These are phyloP conservation scores for Carassius carassius DNA, from an alignment of 2,113 vertebrate species.

Conservation along the genomic window DNA sequence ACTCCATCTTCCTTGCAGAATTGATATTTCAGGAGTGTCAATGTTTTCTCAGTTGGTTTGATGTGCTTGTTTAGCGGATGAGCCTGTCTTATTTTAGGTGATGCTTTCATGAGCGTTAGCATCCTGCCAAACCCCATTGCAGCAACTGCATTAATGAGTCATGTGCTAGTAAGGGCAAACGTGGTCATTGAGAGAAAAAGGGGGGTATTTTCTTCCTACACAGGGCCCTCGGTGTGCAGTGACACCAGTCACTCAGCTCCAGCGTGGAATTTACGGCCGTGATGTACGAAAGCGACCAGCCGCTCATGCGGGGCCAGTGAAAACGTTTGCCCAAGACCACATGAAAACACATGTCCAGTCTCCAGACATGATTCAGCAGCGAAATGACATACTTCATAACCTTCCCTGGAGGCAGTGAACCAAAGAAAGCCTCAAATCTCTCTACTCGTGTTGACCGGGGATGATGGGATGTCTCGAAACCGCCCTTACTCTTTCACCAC, in stretches of 20 bases:
- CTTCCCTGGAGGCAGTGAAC: slow-evolving; percentile 60
- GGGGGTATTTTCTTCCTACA: slow-evolving; percentile 33
- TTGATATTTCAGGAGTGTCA: slow-evolving; percentile 10
- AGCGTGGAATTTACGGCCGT: slow-evolving; percentile 45
- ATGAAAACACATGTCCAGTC: slow-evolving; percentile 68
- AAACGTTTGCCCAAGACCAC: slow-evolving; percentile 67
- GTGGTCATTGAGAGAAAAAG: slow-evolving; percentile 37
- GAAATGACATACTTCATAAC: slow-evolving; percentile 65
- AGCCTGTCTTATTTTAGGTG: slow-evolving; percentile 35
- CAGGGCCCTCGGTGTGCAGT: slow-evolving; percentile 34
- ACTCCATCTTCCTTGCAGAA: slow-evolving; percentile 5
- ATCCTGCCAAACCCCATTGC: slow-evolving; percentile 35
- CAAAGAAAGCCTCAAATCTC: slow-evolving; percentile 57
- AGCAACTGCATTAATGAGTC: slow-evolving; percentile 34
- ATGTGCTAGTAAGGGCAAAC: slow-evolving; percentile 46
- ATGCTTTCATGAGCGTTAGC: slow-evolving; percentile 43
- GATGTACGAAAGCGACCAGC: slow-evolving; percentile 48
- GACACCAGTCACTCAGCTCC: slow-evolving; percentile 46
- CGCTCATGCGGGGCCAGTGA: slow-evolving; percentile 48
- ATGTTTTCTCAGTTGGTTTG: neutral
- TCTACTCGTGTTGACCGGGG: slow-evolving; percentile 31
- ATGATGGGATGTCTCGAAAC: slow-evolving; percentile 47
- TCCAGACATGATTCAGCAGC: slow-evolving; percentile 72
- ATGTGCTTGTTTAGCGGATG: slow-evolving; percentile 28
- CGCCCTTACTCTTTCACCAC: slow-evolving; percentile 50